phyloP scores from a whole-genome alignment of 2,113 vertebrate genomes.

The Notarius quadriscutis region DNA sequence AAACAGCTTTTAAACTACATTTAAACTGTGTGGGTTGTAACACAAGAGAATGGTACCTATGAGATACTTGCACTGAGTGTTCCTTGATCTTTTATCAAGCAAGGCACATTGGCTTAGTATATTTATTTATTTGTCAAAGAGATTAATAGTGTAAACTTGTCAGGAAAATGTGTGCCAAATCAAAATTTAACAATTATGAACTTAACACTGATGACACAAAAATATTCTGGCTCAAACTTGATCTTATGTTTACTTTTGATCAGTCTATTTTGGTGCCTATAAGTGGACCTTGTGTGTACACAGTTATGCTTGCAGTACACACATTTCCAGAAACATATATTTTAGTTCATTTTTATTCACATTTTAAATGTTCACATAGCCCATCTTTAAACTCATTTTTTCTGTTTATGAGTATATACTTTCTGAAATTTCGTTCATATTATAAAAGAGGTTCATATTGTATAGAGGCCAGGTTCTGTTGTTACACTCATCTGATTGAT shows the following conservation, averaged over 20 bases:
- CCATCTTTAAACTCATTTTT: background rate
- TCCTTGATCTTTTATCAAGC: background rate
- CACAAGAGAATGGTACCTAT: background rate
- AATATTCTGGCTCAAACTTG: background rate
- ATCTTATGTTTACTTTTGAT: background rate
- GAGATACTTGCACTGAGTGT: background rate
- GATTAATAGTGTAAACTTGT: background rate
- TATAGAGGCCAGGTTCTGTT: background rate
- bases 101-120: background rate
- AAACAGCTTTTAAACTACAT: background rate
- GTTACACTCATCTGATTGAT: background rate
- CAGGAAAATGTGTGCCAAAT: background rate
- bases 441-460: background rate
- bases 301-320: background rate
- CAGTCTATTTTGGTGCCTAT: background rate
- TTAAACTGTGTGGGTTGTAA: background rate
- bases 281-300: background rate
- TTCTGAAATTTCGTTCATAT: background rate
- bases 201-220: background rate
- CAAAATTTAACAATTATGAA: background rate
- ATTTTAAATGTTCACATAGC: background rate
- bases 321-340: background rate
- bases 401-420: background rate
- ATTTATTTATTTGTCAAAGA: too few relatives aligned
- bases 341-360: background rate